Evolutionary conservation across 2,113 vertebrate genomes (phyloP), one percentile per base, ranked within the genome.

Genomic region (Hirundichthys speculiger): DNA sequence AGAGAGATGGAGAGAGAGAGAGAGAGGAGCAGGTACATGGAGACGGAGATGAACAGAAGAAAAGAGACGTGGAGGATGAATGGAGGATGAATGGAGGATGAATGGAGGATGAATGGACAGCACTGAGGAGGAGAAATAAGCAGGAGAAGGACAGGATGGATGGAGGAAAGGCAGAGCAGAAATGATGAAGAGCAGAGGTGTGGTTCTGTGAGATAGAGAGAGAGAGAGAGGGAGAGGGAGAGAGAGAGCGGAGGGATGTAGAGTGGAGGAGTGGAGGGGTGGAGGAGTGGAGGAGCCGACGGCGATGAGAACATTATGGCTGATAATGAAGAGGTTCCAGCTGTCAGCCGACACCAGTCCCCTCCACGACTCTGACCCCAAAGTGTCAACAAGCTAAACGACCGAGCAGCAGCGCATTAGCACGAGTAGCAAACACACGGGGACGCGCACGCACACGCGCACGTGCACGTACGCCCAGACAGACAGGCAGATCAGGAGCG

Each of bases 311-410:
- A 90, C 90, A 92, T 92, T 92, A 90, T 78, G 76, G 83, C 77
- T 62, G 75, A 90, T 90, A 90, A 91, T 90, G 85, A 90, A 91
- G 86, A 90, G 83, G 90, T 92, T 92, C 89, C 87, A 90, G 73
- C 90, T 90, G 90, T 88, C 90, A 92, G 84, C 84, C 87, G 85
- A 77, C 86, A 83, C 85, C 90, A 87, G 90, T 90, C 89, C 83
- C 82, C 79, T 73, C 82, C 82, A 83, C 85, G 77, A 80, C 74
- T 85, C 86, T 91, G 90, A 92, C 90, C 90, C 87, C 90, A 92
- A 92, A 92, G 85, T 92, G 90, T 92, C 90, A 92, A 90, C 89
- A 92, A 91, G 87, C 88, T 90, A 90, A 91, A 88, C 86, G 89
- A 89, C 79, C 85, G 67, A 88, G 84, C 75, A 88, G 83, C 86